Evolutionary conservation across 1,140 invertebrate genomes (phyloP).

Genomic region (Belonocnema kinseyi): DNA sequence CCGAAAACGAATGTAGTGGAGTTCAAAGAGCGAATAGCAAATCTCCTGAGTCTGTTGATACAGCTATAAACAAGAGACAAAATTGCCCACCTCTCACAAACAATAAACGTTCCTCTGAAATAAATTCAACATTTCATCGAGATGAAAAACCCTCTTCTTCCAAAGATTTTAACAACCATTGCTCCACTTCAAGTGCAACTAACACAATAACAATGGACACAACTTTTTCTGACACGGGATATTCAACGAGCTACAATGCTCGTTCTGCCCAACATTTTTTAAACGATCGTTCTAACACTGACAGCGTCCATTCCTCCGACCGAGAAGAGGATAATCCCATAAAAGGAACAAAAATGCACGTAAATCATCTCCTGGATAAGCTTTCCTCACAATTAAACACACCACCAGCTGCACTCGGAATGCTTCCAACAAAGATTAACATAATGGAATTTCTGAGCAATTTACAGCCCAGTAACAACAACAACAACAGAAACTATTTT

Average conservation of each 20-base stretch:
- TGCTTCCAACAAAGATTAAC: constrained; percentile 56
- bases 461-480: constrained; percentile 50
- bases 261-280: constrained; percentile 36
- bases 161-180: constrained; percentile 36
- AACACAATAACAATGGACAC: constrained; percentile 34
- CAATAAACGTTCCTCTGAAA: constrained; percentile 23
- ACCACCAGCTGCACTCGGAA: constrained; percentile 37
- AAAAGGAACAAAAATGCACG: constrained; percentile 66
- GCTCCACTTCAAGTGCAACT: constrained; percentile 18
- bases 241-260: constrained; percentile 41
- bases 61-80: background rate
- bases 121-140: constrained; percentile 29
- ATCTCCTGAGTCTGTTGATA: background rate
- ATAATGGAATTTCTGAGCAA: constrained; percentile 61
- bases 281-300: constrained; percentile 39
- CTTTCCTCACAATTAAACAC: constrained; percentile 58
- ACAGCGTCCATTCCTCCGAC: constrained; percentile 32
- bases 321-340: constrained; percentile 50
- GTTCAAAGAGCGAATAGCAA: constrained; percentile 3
- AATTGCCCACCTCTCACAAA: constrained; percentile 23
- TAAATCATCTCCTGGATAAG: constrained; percentile 69
- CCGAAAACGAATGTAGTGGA: constrained; percentile 54
- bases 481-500: constrained; percentile 50
- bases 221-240: constrained; percentile 46
- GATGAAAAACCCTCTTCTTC: constrained; percentile 38